Conservation (phyloP, 2,113 vertebrate genomes). For the Elephas maximus region DNA sequence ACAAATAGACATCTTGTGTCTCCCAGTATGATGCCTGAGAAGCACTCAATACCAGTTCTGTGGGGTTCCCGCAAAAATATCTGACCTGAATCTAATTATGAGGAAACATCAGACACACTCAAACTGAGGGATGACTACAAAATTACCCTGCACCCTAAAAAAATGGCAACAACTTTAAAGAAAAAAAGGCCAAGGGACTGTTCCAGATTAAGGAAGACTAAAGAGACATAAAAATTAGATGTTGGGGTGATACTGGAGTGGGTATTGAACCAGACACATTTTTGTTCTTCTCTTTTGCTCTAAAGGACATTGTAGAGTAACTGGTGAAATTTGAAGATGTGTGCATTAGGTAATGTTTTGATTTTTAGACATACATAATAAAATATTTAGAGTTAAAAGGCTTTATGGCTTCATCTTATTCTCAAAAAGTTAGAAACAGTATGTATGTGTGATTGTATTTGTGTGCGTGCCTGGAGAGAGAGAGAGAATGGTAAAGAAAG, state of each 20-base stretch:
- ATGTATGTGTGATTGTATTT: not conserved
- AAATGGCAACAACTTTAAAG: not conserved
- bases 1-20: rapidly evolving
- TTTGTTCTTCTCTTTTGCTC: not conserved
- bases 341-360: not conserved
- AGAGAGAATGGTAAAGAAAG: not conserved
- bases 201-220: not conserved
- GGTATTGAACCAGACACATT: rapidly evolving
- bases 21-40: rapidly evolving
- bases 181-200: not conserved
- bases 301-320: rapidly evolving
- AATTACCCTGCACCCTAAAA: not conserved
- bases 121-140: not conserved
- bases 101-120: not conserved
- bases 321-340: not conserved
- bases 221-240: not conserved
- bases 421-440: not conserved
- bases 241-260: not conserved
- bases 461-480: not conserved
- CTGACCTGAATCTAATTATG: not conserved
- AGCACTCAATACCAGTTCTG: not conserved
- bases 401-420: not conserved
- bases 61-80: not conserved
- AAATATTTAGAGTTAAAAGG: not conserved
- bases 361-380: not conserved